These are phyloP conservation scores for Protonemura montana DNA, from an alignment of 2,888 invertebrate genomes.

Conservation along the genomic window DNA sequence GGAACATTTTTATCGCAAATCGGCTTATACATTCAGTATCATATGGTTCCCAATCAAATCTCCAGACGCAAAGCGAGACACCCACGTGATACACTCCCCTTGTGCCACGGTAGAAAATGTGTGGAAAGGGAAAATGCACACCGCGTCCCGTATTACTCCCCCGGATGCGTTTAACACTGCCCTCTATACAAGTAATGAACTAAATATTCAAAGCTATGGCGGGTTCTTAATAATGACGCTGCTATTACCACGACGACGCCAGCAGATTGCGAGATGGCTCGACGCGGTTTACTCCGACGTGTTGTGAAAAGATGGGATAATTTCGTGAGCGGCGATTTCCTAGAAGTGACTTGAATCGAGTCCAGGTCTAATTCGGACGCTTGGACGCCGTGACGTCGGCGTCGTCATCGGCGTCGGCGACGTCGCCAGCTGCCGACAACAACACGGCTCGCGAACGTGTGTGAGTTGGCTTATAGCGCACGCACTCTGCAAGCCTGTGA, in stretches of 20 bases:
- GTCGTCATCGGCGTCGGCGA: background rate
- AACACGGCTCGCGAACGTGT: background rate
- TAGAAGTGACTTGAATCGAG: background rate
- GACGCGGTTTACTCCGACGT: background rate
- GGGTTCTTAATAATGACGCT: too few relatives aligned
- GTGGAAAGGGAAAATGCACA: too few relatives aligned
- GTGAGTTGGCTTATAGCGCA: background rate
- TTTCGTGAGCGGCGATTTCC: background rate
- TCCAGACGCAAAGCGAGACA: too few relatives aligned
- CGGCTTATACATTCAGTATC: too few relatives aligned
- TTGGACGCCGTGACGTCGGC: conserved; percentile 10
- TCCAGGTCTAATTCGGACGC: conserved; percentile 30
- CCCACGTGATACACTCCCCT: too few relatives aligned
- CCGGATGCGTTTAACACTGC: too few relatives aligned
- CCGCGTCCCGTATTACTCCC: too few relatives aligned
- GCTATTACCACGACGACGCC: background rate
- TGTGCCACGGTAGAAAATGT: too few relatives aligned
- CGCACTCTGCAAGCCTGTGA: background rate
- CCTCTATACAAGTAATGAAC: too few relatives aligned
- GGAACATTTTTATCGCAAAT: too few relatives aligned
- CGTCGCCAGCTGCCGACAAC: background rate
- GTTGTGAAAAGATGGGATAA: background rate
- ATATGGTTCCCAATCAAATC: too few relatives aligned
- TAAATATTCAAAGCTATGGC: too few relatives aligned
- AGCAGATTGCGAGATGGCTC: background rate